A percentile compares a stretch with the other conserved stretches of the same genome.
Evolutionary conservation across 2,888 invertebrate species (phyloP).

Genomic region (Portevinia maculata): DNA sequence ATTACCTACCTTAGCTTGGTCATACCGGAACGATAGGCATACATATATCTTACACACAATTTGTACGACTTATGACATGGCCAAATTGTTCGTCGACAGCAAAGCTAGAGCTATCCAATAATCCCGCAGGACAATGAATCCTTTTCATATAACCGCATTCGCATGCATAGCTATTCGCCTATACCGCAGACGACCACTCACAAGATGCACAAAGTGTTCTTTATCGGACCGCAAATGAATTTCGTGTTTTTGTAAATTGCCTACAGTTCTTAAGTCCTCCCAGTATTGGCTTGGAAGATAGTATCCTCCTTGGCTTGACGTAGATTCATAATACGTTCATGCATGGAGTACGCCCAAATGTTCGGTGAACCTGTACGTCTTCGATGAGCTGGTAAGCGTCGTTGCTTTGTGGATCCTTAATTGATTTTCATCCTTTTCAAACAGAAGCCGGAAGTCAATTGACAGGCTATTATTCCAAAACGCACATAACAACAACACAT

Average conservation of each 20-base stretch:
- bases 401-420: conserved; percentile 52
- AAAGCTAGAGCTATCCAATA: conserved; percentile 20
- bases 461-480: conserved; percentile 63
- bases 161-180: not conserved
- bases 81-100: conserved; percentile 20
- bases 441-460: conserved; percentile 64
- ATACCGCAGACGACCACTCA: not conserved
- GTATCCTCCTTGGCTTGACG: conserved; percentile 12
- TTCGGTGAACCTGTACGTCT: not conserved
- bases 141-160: conserved; percentile 53
- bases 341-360: not conserved
- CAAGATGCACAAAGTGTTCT: conserved; percentile 6
- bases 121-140: conserved; percentile 46
- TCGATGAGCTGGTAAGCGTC: not conserved
- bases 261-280: conserved; percentile 11
- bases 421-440: conserved; percentile 70
- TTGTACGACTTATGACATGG: conserved; percentile 25
- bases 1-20: too few relatives aligned
- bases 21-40: conserved; percentile 6
- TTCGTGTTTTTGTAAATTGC: conserved; percentile 62
- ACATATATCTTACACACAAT: conserved; percentile 12
- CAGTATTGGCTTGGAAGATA: not conserved
- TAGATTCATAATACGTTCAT: conserved; percentile 37
- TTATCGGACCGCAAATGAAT: conserved; percentile 62
- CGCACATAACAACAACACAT: conserved; percentile 16